Evolutionary conservation across 2,888 invertebrate species (phyloP).

Genomic region (Lasius fuliginosus): DNA sequence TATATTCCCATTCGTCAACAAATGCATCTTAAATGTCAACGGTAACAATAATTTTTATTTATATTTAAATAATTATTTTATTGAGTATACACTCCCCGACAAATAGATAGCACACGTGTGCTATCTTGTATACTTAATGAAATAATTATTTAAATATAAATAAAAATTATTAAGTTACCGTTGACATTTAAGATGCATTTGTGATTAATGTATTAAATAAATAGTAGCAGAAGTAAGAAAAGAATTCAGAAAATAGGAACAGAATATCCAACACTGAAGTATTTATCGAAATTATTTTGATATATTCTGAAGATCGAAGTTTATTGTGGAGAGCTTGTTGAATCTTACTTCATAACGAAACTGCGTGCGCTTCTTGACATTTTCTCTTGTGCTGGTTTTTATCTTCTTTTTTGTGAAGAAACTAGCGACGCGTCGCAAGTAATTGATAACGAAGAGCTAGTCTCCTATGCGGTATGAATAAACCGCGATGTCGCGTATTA

Average conservation of each 20-base stretch:
- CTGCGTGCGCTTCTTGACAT: constrained; percentile 7
- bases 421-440: constrained; percentile 7
- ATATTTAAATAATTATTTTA: not conserved
- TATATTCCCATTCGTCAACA: not conserved
- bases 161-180: not conserved
- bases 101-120: too few species aligned
- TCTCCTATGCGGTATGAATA: constrained; percentile 34
- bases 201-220: too few species aligned
- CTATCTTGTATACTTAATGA: too few species aligned
- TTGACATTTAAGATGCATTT: not conserved
- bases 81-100: too few species aligned
- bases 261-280: not conserved
- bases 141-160: not conserved
- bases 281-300: constrained; percentile 9
- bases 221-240: too few species aligned
- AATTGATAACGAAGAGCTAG: constrained; percentile 42
- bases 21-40: not conserved
- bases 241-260: not conserved
- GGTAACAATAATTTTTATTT: not conserved
- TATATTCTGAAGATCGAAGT: not conserved
- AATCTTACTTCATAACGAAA: constrained; percentile 10
- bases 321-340: constrained; percentile 22
- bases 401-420: not conserved
- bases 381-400: not conserved
- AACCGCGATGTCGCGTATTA: constrained; percentile 31